phyloP scores from a whole-genome alignment of 2,113 vertebrate genomes.

The Pholis gunnellus region DNA sequence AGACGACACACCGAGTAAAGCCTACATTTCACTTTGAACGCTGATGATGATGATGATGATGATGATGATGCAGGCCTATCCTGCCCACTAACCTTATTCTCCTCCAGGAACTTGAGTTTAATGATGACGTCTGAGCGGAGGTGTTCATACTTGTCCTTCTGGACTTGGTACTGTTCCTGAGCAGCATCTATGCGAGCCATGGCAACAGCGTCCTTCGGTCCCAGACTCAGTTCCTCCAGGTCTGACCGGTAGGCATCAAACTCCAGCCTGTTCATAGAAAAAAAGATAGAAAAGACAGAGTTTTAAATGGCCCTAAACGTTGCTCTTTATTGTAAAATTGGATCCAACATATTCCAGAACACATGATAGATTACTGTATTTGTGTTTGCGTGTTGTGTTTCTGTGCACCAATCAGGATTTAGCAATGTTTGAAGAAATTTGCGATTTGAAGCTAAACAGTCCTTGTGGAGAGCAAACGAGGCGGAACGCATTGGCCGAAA shows the following conservation, averaged over 20 bases:
- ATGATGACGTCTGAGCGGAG: slow-evolving; percentile 94
- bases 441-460: no score
- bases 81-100: slow-evolving; percentile 90
- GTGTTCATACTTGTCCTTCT: slow-evolving; percentile 95
- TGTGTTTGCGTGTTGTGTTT: background rate
- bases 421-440: background rate
- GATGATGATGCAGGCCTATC: background rate
- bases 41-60: background rate
- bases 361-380: background rate
- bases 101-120: slow-evolving; percentile 98
- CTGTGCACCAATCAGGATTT: background rate
- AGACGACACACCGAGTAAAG: background rate
- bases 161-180: slow-evolving; percentile 92
- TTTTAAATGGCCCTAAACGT: background rate
- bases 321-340: background rate
- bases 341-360: background rate
- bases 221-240: slow-evolving; percentile 95
- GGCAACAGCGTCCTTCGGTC: slow-evolving; percentile 89
- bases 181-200: slow-evolving; percentile 90
- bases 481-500: no score
- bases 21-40: background rate
- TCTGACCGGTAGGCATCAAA: slow-evolving; percentile 96
- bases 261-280: slow-evolving; percentile 87
- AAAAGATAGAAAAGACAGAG: background rate
- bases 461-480: no score